These are phyloP conservation scores for Hoplias malabaricus DNA, from an alignment of 2,113 vertebrate species.

Conservation along the genomic window DNA sequence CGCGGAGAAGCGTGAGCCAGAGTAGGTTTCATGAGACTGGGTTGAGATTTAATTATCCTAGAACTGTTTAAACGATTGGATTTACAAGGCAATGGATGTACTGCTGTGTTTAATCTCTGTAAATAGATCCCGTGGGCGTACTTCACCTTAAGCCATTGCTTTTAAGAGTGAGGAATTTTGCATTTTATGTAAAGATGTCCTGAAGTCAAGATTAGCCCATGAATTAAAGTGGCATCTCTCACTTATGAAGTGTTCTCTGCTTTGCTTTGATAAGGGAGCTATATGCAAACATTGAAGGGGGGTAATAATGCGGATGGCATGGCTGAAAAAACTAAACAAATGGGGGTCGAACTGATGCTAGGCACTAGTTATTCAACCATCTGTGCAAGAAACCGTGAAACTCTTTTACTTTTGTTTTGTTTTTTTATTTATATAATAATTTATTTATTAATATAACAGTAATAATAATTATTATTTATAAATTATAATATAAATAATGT, in stretches of 20 bases:
- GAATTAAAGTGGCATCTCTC: conserved; percentile 49
- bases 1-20: background rate
- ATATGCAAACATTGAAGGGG: conserved; percentile 52
- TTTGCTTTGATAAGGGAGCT: conserved; percentile 51
- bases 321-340: background rate
- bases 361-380: background rate
- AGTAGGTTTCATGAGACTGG: background rate
- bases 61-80: background rate
- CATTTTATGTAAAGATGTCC: conserved; percentile 44
- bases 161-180: conserved; percentile 33
- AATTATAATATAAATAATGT: no score
- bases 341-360: background rate
- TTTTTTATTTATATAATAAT: no score
- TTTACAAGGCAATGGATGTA: conserved; percentile 40
- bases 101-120: conserved; percentile 31
- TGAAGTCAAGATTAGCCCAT: conserved; percentile 46
- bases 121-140: conserved; percentile 43
- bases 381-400: background rate
- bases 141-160: conserved; percentile 53
- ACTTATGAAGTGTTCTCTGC: conserved; percentile 52
- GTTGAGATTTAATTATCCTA: background rate
- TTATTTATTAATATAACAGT: no score
- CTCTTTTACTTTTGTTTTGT: no score
- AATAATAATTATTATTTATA: no score
- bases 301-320: conserved; percentile 20